Percentiles rank a stretch among this genome's conserved stretches.
These are phyloP conservation scores for Onychomys leucogaster DNA, from an alignment of 2,797 vertebrate genomes.

Conservation along the genomic window DNA sequence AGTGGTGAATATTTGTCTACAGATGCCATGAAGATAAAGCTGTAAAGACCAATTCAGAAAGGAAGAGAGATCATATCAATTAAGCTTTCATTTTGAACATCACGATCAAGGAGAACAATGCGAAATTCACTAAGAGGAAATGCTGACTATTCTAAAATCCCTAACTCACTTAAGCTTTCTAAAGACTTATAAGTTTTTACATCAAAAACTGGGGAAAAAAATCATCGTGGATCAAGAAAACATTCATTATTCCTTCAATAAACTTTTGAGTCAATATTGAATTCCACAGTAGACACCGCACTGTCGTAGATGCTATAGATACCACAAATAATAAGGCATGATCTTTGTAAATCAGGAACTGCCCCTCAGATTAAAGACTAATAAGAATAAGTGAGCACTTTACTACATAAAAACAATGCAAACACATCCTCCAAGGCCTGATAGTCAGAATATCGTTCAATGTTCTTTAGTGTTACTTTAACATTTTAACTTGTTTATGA, in stretches of 20 bases:
- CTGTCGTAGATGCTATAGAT: background rate
- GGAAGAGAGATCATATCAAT: constrained; percentile 43
- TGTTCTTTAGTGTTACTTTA: constrained; percentile 54
- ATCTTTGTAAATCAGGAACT: constrained; percentile 39
- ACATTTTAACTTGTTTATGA: constrained; percentile 48
- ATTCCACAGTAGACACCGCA: constrained; percentile 37
- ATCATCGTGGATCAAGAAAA: constrained; percentile 4
- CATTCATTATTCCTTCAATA: constrained; percentile 6
- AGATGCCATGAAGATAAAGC: constrained; percentile 5
- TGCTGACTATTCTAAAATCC: constrained; percentile 33
- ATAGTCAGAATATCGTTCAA: background rate
- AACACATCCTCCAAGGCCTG: background rate
- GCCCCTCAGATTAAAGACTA: background rate
- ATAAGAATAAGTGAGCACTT: background rate
- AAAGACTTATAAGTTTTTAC: constrained; percentile 6
- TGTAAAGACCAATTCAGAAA: constrained; percentile 39
- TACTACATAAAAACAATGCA: constrained; percentile 41
- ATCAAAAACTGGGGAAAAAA: constrained; percentile 31
- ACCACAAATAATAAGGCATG: constrained; percentile 29
- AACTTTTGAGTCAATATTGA: constrained; percentile 9
- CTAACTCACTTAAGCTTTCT: constrained; percentile 55
- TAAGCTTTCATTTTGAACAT: constrained; percentile 52
- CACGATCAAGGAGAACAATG: background rate
- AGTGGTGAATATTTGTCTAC: background rate
- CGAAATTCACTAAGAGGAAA: constrained; percentile 14